A percentile compares a stretch with the other conserved stretches of the same genome.
These are phyloP conservation scores for Cyphomyrus discorhynchus DNA, from an alignment of 2,113 vertebrate genomes.

Conservation along the genomic window DNA sequence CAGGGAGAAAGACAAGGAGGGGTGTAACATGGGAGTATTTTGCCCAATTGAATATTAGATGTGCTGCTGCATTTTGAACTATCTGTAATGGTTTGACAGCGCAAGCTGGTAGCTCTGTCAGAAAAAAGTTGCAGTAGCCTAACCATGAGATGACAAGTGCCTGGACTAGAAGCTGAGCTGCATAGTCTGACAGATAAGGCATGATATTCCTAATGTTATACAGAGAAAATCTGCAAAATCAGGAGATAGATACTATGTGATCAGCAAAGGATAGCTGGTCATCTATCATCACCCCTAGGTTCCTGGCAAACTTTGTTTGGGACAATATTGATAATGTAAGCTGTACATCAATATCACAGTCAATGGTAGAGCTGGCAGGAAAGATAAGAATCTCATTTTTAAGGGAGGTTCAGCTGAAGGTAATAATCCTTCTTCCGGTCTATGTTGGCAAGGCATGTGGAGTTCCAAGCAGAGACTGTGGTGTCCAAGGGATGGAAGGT, in stretches of 20 bases:
- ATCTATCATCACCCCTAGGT: background rate
- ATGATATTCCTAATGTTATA: background rate
- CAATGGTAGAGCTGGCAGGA: background rate
- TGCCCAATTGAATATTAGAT: background rate
- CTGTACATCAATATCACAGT: background rate
- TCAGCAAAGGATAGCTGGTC: background rate
- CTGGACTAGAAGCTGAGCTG: background rate
- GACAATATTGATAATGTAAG: background rate
- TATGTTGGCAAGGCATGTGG: background rate
- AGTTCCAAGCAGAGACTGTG: background rate
- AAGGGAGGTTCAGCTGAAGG: background rate
- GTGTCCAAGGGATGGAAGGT: background rate
- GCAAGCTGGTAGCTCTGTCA: background rate
- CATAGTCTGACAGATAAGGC: background rate
- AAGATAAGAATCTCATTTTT: background rate
- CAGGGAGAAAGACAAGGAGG: background rate
- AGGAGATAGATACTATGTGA: background rate
- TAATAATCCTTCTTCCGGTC: background rate
- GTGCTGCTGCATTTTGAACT: background rate
- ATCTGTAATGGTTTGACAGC: background rate
- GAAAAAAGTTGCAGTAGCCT: background rate
- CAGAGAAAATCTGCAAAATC: background rate
- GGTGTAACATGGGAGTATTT: background rate
- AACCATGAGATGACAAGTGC: background rate
- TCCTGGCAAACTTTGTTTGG: background rate